Base-by-base conservation (phyloP, 2,797 vertebrate species). In the Aldrovandia affinis region DNA sequence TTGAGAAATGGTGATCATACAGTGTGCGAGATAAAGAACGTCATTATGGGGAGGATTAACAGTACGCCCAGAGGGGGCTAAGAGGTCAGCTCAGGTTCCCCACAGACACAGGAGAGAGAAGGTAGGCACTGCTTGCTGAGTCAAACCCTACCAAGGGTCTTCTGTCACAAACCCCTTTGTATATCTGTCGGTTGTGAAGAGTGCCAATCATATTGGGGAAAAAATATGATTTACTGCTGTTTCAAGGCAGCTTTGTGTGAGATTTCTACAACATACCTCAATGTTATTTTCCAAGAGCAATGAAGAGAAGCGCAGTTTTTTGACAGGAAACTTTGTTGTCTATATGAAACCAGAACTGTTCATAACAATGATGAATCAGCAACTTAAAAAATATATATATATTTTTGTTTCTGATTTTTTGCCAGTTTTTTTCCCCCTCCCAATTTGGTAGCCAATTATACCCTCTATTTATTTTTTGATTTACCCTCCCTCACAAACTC, bases 1-100 rank as follows among this genome's bases (percentile, higher is more conserved):
- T 3, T 44, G 80, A 65, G 81, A n/a, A 39, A 18, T 59, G 25
- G 80, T 7, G 42, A 25, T 65, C 80, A 61, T 28, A 61, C 86
- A 81, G 73, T 78, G 59, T 81, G 57, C 28, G 65, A 88, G 65
- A 83, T 82, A 81, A 55, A 85, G 70, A 78, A 79, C 84, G 84
- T 82, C 85, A 86, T 82, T 68, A 83, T 54, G 42, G 3, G 36
- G 36, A 54, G 20, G 57, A 22, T 82, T 28, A 80, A 50, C 54
- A 25, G 55, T 75, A 36, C 14, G 70, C 75, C 42, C 47, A 14
- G 30, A n/a, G 70, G 25, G n/a, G 63, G 81, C 75, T 73, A 77
- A 82, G 42, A 82, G 81, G 57, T 82, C 61, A 28, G 25, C n/a
- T 28, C 28, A 18, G 28, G n/a, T 28, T 14, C 55, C 55, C 18